Percentiles rank a stretch among this genome's conserved stretches.
Conservation (phyloP, 1,140 invertebrate genomes). For the Scylla paramamosain region DNA sequence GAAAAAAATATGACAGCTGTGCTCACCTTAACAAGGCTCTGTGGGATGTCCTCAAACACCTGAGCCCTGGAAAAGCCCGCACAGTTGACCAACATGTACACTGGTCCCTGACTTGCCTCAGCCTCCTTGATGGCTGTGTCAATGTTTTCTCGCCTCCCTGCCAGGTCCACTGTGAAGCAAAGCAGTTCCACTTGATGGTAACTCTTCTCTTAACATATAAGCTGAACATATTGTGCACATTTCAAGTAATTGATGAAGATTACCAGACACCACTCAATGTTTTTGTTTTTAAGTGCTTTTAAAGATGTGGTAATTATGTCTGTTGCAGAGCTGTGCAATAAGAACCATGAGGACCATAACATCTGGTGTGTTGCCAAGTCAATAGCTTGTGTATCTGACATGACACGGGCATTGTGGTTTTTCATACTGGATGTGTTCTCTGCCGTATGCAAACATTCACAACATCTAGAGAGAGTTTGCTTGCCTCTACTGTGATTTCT, state of each 20-base stretch:
- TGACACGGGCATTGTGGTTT: no score
- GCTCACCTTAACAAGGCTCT: slow-evolving; percentile 60
- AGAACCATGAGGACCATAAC: no score
- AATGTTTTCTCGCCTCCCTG: slow-evolving; percentile 84
- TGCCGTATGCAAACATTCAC: no score
- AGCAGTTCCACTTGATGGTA: neutral
- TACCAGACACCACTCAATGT: no score
- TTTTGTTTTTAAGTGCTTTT: no score
- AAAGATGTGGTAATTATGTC: no score
- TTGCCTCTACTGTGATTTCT: neutral
- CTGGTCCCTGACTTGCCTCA: slow-evolving; percentile 86
- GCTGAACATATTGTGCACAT: neutral
- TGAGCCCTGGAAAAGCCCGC: slow-evolving; percentile 87
- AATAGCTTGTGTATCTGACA: no score
- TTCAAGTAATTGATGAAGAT: no score
- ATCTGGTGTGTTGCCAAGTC: no score
- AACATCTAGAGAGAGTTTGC: no score
- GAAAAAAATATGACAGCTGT: neutral
- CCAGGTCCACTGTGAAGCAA: slow-evolving; percentile 85
- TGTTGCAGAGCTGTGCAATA: no score
- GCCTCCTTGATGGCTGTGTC: slow-evolving; percentile 84
- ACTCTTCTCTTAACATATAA: neutral
- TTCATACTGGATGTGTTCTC: no score
- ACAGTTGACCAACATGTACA: slow-evolving; percentile 95
- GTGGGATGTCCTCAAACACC: slow-evolving; percentile 89